phyloP scores from a whole-genome alignment of 2,113 vertebrate species.

The Serilophus lunatus region DNA sequence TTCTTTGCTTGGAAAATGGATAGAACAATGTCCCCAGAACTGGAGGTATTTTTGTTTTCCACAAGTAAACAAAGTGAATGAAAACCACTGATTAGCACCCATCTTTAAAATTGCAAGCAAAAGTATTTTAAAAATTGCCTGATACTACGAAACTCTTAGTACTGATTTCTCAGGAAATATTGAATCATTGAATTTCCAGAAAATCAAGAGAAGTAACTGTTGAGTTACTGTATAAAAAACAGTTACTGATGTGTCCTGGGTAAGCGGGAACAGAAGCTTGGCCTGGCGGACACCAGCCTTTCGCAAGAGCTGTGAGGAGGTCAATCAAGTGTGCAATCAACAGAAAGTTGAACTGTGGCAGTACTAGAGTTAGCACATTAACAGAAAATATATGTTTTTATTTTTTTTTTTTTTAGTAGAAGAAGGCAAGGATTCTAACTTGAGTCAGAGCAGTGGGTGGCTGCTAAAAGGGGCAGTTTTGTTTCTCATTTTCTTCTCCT shows the following conservation, averaged over 20 bases:
- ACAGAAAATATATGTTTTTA: neutral
- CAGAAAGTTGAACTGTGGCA: neutral
- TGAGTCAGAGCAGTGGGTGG: neutral
- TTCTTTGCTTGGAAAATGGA: neutral
- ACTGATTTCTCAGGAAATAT: neutral
- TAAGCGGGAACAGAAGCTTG: neutral
- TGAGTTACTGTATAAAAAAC: neutral
- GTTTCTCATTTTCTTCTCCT: constrained; percentile 24
- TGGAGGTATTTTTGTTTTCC: neutral
- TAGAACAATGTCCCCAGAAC: neutral
- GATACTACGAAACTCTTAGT: neutral
- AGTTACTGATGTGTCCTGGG: neutral
- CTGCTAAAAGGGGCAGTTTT: neutral
- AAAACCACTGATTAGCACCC: neutral
- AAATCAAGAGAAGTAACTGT: neutral
- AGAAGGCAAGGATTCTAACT: neutral
- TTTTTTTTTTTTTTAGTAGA: neutral
- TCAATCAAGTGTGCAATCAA: neutral
- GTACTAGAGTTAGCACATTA: neutral
- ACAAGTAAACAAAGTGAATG: neutral
- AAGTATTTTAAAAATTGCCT: neutral
- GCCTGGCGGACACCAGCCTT: neutral
- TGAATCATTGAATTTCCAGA: neutral
- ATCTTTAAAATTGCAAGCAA: neutral
- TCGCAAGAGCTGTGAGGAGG: neutral